Conservation (phyloP, 1,140 invertebrate genomes). For the Tribolium castaneum region DNA sequence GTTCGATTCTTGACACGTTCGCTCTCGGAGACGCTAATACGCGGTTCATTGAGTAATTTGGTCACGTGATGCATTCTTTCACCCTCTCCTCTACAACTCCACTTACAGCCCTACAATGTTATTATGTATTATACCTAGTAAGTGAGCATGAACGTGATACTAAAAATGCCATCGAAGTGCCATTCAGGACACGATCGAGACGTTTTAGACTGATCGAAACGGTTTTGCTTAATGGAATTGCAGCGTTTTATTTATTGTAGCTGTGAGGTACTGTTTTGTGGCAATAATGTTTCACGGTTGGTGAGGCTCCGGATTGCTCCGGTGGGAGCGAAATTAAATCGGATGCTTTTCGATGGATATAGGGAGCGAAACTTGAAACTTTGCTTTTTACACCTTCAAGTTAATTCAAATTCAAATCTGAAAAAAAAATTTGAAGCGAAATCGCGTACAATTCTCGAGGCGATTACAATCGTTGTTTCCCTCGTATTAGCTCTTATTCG, state of each 20-base stretch:
- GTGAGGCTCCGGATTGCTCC: neutral
- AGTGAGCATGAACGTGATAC: constrained; percentile 56
- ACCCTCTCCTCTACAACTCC: constrained; percentile 41
- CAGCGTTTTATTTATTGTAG: neutral
- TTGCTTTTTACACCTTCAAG: neutral
- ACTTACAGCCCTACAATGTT: constrained; percentile 51
- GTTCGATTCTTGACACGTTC: constrained; percentile 56
- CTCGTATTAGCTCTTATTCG: constrained; percentile 18
- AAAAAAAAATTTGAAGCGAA: neutral
- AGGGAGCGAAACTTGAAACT: neutral
- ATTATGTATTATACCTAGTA: constrained; percentile 57
- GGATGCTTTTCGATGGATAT: neutral
- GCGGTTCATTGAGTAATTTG: constrained; percentile 57
- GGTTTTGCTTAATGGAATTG: constrained; percentile 1
- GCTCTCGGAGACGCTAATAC: constrained; percentile 53
- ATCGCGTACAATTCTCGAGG: neutral
- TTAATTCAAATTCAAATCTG: too few species aligned
- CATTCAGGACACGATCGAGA: neutral
- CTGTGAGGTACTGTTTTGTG: neutral
- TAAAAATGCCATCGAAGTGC: constrained; percentile 44
- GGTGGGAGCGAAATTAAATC: constrained; percentile 16
- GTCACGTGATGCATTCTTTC: constrained; percentile 58
- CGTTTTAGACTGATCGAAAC: constrained; percentile 27
- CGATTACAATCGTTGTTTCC: constrained; percentile 18
- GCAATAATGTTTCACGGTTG: constrained; percentile 12